Evolutionary conservation across 1,140 invertebrate genomes (phyloP).

Genomic region (Drosophila athabasca): DNA sequence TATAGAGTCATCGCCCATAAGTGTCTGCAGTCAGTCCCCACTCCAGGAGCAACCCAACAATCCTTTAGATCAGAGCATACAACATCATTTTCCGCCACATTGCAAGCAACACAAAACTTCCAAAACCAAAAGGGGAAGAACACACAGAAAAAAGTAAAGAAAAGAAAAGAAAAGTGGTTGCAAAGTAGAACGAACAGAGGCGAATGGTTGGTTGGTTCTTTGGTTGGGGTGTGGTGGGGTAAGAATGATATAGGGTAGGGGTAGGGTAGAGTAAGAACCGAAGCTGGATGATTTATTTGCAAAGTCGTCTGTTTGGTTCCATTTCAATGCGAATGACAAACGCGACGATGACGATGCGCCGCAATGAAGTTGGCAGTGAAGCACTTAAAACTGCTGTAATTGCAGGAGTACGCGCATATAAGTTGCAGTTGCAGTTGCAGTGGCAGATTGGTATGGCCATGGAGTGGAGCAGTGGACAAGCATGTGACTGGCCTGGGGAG

Average conservation of each 20-base stretch:
- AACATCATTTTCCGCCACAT: slow-evolving; percentile 75
- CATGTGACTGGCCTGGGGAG: slow-evolving; percentile 41
- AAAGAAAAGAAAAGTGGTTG: slow-evolving; percentile 45
- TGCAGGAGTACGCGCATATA: slow-evolving; percentile 45
- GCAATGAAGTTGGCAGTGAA: slow-evolving; percentile 76
- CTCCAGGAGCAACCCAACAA: slow-evolving; percentile 11
- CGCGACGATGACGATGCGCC: slow-evolving; percentile 78
- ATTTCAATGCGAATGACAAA: slow-evolving; percentile 76
- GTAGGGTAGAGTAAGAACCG: slow-evolving; percentile 8
- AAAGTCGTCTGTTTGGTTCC: slow-evolving; percentile 79
- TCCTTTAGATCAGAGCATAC: slow-evolving; percentile 31
- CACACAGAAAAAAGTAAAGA: slow-evolving; percentile 10
- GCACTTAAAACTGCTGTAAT: slow-evolving; percentile 80
- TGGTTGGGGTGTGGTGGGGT: not conserved
- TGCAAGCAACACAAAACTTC: slow-evolving; percentile 56
- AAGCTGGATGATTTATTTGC: slow-evolving; percentile 77
- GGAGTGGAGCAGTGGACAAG: slow-evolving; percentile 6
- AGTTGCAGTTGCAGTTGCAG: slow-evolving; percentile 13
- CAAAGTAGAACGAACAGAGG: slow-evolving; percentile 27
- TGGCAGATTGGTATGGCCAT: slow-evolving; percentile 10
- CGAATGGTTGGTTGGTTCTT: slow-evolving; percentile 5
- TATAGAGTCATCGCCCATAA: slow-evolving; percentile 24
- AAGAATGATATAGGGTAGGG: slow-evolving; percentile 3
- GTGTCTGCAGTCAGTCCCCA: slow-evolving; percentile 20
- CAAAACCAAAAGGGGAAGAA: slow-evolving; percentile 22